Conservation (phyloP, 30 jellyfish, hydroid and myxozoan species). For the Mastigias papua region DNA sequence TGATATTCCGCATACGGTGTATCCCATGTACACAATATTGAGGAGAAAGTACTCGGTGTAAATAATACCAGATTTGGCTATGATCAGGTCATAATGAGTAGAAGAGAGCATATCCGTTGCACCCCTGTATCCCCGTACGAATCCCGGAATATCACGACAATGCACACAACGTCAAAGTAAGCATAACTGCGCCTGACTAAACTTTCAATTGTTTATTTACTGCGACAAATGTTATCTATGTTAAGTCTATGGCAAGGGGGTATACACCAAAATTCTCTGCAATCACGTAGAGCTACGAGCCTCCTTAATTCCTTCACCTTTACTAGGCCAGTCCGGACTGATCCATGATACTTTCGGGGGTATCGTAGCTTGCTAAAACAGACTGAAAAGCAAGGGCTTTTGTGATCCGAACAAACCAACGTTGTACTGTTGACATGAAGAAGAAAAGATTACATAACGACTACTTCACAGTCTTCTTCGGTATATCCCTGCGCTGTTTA, state of each 20-base stretch:
- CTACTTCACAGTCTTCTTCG: no score
- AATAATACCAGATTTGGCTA: neutral
- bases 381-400: no score
- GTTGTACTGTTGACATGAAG: no score
- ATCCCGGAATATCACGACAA: neutral
- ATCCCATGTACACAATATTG: neutral
- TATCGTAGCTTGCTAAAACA: no score
- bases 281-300: neutral
- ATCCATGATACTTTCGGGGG: neutral
- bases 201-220: neutral
- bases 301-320: no score
- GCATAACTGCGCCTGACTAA: constrained; percentile 10
- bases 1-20: no score
- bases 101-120: neutral
- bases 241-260: constrained; percentile 6
- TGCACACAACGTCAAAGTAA: neutral
- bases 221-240: neutral
- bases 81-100: neutral
- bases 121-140: neutral
- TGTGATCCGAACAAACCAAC: no score
- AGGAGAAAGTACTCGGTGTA: neutral
- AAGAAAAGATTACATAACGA: no score
- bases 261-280: neutral
- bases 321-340: neutral
- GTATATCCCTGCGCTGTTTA: no score